Evolutionary conservation across 1,140 invertebrate species (phyloP).

Genomic region (Pteromalus puparum): DNA sequence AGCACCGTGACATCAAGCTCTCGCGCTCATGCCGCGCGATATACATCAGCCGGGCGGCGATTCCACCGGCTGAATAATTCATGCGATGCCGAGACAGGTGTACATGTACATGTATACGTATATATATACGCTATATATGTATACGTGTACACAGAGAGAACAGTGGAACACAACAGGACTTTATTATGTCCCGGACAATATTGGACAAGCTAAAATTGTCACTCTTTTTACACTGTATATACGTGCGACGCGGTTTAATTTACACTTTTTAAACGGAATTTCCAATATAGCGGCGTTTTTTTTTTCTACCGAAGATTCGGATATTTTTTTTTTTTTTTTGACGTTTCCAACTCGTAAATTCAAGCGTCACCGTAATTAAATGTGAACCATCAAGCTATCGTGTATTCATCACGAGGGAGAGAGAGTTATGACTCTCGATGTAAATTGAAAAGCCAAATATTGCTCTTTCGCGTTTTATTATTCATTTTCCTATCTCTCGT

Average conservation of each 20-base stretch:
- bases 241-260: not conserved
- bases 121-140: not conserved
- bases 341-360: no score
- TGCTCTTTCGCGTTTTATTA: not conserved
- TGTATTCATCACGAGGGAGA: no score
- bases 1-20: not conserved
- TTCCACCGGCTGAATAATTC: slow-evolving; percentile 48
- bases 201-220: slow-evolving; percentile 38
- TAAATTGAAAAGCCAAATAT: not conserved
- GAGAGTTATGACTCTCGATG: no score
- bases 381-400: no score
- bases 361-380: no score
- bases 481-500: not conserved
- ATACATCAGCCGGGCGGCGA: not conserved
- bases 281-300: not conserved
- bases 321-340: no score
- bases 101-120: not conserved
- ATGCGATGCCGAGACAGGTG: slow-evolving; percentile 40
- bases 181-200: slow-evolving; percentile 50
- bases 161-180: not conserved
- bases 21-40: not conserved
- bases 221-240: not conserved
- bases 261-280: slow-evolving; percentile 18
- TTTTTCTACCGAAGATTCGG: no score
- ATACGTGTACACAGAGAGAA: not conserved